Conservation (phyloP, 2,888 invertebrate species). For the Tetheella fluctuosa region DNA sequence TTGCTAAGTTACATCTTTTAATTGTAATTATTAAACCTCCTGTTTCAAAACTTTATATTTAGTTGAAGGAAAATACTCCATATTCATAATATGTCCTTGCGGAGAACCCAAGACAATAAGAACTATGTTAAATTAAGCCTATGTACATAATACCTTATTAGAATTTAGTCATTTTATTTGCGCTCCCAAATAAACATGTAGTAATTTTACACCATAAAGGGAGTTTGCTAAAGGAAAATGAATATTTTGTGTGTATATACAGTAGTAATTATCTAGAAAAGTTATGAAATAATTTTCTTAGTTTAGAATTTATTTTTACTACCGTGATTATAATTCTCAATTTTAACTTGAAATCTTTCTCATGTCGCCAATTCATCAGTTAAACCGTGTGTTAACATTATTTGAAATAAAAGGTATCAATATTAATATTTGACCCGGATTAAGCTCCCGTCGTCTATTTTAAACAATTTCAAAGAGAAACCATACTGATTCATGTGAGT, state of each 20-base stretch:
- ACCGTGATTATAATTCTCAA: no score
- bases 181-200: slow-evolving; percentile 13
- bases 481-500: no score
- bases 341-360: no score
- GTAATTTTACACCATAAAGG: neutral
- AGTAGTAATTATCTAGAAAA: neutral
- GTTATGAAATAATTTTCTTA: neutral
- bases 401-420: no score
- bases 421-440: no score
- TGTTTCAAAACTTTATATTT: neutral
- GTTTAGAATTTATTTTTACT: no score
- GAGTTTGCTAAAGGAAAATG: neutral
- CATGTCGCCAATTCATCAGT: no score
- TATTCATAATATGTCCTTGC: slow-evolving; percentile 19
- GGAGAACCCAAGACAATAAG: slow-evolving; percentile 19
- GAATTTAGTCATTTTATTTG: slow-evolving; percentile 15
- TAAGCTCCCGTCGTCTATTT: no score
- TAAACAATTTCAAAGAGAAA: no score
- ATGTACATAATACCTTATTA: slow-evolving; percentile 17
- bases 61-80: slow-evolving; percentile 13
- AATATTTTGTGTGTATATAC: neutral
- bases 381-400: no score
- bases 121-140: slow-evolving; percentile 15
- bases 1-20: no score
- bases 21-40: neutral